Evolutionary conservation across 2,797 vertebrate species (phyloP).

Genomic region (Poliocrania exsul): DNA sequence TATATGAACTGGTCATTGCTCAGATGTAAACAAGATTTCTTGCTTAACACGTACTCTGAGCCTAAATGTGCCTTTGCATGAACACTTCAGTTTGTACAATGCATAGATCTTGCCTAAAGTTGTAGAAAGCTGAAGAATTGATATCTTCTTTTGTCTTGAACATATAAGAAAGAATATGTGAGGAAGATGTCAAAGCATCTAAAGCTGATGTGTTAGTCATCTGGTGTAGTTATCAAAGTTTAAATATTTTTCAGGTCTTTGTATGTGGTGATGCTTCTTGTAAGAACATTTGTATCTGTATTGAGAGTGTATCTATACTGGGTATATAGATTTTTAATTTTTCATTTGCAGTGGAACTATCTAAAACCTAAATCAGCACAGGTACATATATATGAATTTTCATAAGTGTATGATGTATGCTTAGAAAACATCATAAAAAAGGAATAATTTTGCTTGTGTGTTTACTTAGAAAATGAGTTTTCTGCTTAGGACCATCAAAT

Average conservation of each 20-base stretch:
- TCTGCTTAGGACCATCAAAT: neutral
- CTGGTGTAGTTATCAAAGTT: neutral
- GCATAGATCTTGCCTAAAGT: neutral
- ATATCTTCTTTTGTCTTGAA: neutral
- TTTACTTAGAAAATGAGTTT: neutral
- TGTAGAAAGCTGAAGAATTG: neutral
- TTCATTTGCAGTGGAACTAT: neutral
- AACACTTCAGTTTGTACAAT: neutral
- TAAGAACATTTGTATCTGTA: neutral
- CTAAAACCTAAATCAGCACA: slow-evolving; percentile 29
- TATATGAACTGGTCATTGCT: neutral
- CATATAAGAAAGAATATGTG: neutral
- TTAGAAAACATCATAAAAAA: neutral
- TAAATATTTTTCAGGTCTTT: neutral
- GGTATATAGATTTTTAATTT: neutral
- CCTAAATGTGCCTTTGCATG: neutral
- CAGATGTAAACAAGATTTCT: neutral
- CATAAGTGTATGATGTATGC: neutral
- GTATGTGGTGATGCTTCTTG: neutral
- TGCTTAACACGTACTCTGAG: neutral
- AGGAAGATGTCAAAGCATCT: neutral
- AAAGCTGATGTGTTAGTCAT: neutral
- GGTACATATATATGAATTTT: neutral
- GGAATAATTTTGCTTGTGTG: neutral
- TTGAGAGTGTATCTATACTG: neutral